These are phyloP conservation scores for Procambarus clarkii DNA, from an alignment of 1,140 invertebrate genomes.

Conservation along the genomic window DNA sequence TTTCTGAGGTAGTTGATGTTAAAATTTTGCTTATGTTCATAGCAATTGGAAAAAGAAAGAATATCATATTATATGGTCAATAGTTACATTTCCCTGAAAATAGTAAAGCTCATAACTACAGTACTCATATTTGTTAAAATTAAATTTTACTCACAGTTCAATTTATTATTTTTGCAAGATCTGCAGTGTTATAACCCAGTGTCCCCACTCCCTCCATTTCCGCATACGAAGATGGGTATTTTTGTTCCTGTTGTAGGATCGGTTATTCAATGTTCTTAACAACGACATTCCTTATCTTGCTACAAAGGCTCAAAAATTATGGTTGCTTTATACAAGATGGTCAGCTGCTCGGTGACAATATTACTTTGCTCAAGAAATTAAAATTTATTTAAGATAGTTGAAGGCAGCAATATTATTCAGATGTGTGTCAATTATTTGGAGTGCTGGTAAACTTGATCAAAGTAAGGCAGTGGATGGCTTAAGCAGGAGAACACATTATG, in stretches of 20 bases:
- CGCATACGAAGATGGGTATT: background rate
- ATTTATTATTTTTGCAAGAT: background rate
- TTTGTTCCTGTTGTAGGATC: background rate
- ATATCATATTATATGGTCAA: background rate
- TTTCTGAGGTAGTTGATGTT: background rate
- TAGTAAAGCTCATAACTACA: no score
- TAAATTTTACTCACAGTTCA: background rate
- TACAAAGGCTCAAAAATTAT: constrained; percentile 32
- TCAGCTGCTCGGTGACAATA: constrained; percentile 37
- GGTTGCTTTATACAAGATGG: constrained; percentile 9
- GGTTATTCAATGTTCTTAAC: constrained; percentile 7
- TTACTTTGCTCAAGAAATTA: constrained; percentile 45
- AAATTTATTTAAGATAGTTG: background rate
- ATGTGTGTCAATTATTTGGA: background rate
- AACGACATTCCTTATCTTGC: constrained; percentile 47
- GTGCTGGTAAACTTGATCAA: constrained; percentile 36
- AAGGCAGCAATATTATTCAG: constrained; percentile 11
- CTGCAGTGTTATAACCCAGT: background rate
- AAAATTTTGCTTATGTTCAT: background rate
- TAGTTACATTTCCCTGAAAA: background rate
- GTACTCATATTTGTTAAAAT: no score
- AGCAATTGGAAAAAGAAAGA: background rate
- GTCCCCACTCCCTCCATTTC: background rate
- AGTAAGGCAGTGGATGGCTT: constrained; percentile 7
- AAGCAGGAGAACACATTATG: constrained; percentile 30